phyloP scores from a whole-genome alignment of 2,888 invertebrate species.

The Xanthia icteritia region DNA sequence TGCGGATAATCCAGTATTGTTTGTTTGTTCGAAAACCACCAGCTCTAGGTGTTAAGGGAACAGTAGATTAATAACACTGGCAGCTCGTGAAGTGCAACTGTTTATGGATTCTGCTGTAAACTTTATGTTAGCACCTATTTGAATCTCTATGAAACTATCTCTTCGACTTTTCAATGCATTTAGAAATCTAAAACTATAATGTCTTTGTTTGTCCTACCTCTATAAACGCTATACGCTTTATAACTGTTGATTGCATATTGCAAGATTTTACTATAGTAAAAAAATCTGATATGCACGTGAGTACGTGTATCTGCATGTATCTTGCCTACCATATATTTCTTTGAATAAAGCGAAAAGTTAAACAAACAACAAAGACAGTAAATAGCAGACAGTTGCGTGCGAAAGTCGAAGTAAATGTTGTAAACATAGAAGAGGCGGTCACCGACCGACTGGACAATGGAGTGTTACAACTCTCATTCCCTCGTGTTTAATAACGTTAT shows the following conservation, averaged over 20 bases:
- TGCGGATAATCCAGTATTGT: conserved; percentile 58
- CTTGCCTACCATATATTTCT: neutral
- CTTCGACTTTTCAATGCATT: neutral
- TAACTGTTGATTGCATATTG: neutral
- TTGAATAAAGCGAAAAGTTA: conserved; percentile 62
- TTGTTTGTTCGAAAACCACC: conserved; percentile 44
- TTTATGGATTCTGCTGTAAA: conserved; percentile 33
- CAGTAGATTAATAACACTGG: conserved; percentile 47
- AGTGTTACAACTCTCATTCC: neutral
- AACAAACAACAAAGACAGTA: conserved; percentile 70
- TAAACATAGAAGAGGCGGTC: conserved; percentile 25
- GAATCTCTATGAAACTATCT: conserved; percentile 36
- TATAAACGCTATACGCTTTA: neutral
- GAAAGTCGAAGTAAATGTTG: conserved; percentile 66
- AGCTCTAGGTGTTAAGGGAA: conserved; percentile 49
- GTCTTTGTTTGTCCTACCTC: neutral
- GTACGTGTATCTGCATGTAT: neutral
- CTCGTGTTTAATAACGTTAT: neutral
- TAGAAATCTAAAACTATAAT: conserved; percentile 23
- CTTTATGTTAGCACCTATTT: conserved; percentile 39
- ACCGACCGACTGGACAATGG: conserved; percentile 11
- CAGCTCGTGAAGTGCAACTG: conserved; percentile 25
- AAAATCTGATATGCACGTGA: neutral
- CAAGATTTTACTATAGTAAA: neutral
- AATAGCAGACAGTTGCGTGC: conserved; percentile 72